A percentile compares a stretch with the other conserved stretches of the same genome.
Conservation (phyloP, 2,797 vertebrate genomes). For the Buceros bicornis region DNA sequence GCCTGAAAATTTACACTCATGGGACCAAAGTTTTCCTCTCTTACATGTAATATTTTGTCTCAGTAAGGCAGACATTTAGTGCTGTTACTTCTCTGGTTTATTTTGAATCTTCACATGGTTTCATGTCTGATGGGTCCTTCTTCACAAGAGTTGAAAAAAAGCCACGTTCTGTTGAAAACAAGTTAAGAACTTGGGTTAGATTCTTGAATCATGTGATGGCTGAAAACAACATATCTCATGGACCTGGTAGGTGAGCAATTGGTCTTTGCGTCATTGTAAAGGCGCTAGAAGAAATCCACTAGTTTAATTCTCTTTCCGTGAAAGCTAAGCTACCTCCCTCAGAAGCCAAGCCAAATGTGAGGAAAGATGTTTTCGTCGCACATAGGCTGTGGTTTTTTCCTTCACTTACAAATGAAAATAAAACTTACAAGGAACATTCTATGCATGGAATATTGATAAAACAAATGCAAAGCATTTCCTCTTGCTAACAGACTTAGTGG, state of each 20-base stretch:
- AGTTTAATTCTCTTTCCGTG: background rate
- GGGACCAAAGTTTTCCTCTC: background rate
- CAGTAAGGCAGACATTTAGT: background rate
- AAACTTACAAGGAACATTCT: background rate
- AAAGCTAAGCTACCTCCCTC: background rate
- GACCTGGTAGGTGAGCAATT: background rate
- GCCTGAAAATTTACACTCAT: background rate
- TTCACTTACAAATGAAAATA: background rate
- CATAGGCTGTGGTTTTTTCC: background rate
- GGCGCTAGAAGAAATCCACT: background rate
- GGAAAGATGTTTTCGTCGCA: background rate
- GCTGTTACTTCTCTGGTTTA: background rate
- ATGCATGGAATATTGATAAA: background rate
- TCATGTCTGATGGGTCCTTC: slow-evolving; percentile 73
- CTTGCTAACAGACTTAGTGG: background rate
- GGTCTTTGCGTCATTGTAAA: background rate
- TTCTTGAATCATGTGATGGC: background rate
- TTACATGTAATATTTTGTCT: background rate
- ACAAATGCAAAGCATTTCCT: background rate
- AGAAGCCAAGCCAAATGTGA: background rate
- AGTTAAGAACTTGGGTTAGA: slow-evolving; percentile 10
- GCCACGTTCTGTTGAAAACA: slow-evolving; percentile 71
- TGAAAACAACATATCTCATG: background rate
- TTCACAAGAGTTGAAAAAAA: slow-evolving; percentile 62
- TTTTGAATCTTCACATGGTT: slow-evolving; percentile 54